These are phyloP conservation scores for Anguilla marmorata DNA, from an alignment of 2,797 vertebrate genomes.

Conservation along the genomic window DNA sequence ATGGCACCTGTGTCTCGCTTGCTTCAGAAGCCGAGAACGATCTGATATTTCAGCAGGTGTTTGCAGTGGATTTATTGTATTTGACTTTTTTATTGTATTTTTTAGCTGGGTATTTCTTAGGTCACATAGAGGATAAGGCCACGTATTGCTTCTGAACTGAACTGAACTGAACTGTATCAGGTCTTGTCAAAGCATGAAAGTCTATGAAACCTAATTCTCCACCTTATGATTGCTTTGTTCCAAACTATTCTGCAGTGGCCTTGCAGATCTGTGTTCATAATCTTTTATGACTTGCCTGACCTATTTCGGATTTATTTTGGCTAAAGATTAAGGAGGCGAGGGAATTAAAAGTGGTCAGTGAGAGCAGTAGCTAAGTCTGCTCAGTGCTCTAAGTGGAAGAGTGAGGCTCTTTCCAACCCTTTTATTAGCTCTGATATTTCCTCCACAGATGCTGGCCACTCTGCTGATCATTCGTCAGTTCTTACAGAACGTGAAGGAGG, in stretches of 20 bases:
- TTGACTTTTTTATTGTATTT: slow-evolving; percentile 1
- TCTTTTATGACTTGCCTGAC: background rate
- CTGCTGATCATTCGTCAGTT: slow-evolving; percentile 96
- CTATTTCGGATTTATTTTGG: slow-evolving; percentile 4
- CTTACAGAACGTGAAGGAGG: slow-evolving; percentile 92
- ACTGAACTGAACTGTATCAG: background rate
- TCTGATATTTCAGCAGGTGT: slow-evolving; percentile 14
- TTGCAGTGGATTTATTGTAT: slow-evolving; percentile 19
- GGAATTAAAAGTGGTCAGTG: background rate
- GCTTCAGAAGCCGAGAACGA: background rate
- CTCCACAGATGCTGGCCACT: slow-evolving; percentile 89
- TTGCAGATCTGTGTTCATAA: background rate
- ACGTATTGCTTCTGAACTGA: background rate
- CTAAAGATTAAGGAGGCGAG: background rate
- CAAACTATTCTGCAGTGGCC: background rate
- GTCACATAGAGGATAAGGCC: background rate
- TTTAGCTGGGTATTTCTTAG: background rate
- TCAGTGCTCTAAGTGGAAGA: background rate
- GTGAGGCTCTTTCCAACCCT: background rate
- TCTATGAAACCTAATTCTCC: background rate
- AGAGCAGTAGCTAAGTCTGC: background rate
- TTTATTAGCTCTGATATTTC: background rate
- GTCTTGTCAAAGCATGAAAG: background rate
- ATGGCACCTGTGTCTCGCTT: background rate
- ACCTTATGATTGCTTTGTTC: background rate